These are phyloP conservation scores for Scylla paramamosain DNA, from an alignment of 1,140 invertebrate genomes.

Conservation along the genomic window DNA sequence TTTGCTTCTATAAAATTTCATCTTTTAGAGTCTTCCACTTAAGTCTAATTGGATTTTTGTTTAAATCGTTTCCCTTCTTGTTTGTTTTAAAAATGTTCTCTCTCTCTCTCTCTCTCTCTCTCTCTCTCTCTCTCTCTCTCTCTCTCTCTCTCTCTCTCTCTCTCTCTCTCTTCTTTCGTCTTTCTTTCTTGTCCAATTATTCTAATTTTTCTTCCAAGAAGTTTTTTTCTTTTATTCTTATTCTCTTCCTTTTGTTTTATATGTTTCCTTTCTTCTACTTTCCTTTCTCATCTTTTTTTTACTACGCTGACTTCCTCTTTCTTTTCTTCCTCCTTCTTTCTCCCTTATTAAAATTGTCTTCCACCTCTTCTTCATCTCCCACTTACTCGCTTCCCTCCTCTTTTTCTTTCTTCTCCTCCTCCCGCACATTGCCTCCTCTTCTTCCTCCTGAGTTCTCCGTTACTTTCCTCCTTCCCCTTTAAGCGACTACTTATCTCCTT, in stretches of 20 bases:
- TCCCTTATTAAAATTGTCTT: background rate
- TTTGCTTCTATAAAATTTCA: too few species aligned
- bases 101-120: conserved; percentile 43
- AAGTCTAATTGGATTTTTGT: too few species aligned
- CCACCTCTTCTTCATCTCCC: background rate
- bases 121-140: conserved; percentile 31
- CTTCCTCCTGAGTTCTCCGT: background rate
- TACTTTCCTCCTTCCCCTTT: background rate
- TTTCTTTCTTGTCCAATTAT: too few species aligned
- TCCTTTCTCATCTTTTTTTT: too few species aligned
- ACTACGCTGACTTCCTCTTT: background rate
- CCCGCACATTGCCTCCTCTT: background rate
- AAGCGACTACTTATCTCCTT: background rate
- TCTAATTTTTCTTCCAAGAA: too few species aligned
- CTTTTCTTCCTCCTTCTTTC: background rate
- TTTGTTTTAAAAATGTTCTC: background rate
- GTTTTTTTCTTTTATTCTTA: background rate
- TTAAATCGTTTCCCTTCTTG: too few species aligned
- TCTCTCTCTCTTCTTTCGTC: background rate
- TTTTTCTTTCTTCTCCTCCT: background rate
- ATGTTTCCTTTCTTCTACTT: too few species aligned
- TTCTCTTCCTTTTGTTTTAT: background rate
- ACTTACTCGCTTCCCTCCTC: background rate
- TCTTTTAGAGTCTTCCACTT: too few species aligned
- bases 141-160: conserved; percentile 8